Evolutionary conservation across 2,888 invertebrate species (phyloP).

Genomic region (Lycia hirtaria): DNA sequence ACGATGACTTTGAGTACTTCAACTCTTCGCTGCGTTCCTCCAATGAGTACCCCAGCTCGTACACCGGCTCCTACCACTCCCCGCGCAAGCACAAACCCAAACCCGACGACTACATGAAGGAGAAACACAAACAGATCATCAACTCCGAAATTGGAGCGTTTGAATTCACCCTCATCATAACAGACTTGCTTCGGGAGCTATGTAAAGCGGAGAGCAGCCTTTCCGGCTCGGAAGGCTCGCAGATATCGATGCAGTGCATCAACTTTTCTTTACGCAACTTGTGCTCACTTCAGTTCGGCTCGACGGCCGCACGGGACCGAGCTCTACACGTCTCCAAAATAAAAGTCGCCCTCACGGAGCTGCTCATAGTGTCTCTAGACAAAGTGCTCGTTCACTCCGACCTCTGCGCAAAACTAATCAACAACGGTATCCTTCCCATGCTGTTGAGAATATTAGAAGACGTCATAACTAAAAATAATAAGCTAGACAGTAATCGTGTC

Average conservation of each 20-base stretch:
- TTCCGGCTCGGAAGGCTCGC: conserved; percentile 81
- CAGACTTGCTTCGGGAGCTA: conserved; percentile 83
- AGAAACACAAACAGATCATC: conserved; percentile 80
- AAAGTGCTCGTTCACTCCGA: conserved; percentile 82
- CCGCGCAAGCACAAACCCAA: conserved; percentile 74
- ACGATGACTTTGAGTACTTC: conserved; percentile 87
- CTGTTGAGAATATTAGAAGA: conserved; percentile 86
- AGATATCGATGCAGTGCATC: conserved; percentile 85
- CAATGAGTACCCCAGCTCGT: conserved; percentile 66
- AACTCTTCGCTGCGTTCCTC: conserved; percentile 74
- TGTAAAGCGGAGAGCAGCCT: conserved; percentile 82
- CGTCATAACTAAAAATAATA: conserved; percentile 73
- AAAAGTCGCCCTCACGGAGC: conserved; percentile 84
- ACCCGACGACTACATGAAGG: conserved; percentile 82
- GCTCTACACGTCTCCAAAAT: conserved; percentile 74
- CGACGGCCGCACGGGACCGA: conserved; percentile 62
- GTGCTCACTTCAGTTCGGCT: conserved; percentile 86
- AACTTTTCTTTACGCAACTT: conserved; percentile 86
- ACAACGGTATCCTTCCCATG: conserved; percentile 87
- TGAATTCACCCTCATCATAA: conserved; percentile 85
- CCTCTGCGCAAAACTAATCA: conserved; percentile 84
- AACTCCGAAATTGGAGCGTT: conserved; percentile 80
- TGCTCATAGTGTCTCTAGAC: conserved; percentile 85
- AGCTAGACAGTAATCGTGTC: conserved; percentile 57
- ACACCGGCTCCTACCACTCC: conserved; percentile 61